Evolutionary conservation across 2,888 invertebrate genomes (phyloP), one percentile per base, ranked within the genome.

Genomic region (Crepidodera aurea): DNA sequence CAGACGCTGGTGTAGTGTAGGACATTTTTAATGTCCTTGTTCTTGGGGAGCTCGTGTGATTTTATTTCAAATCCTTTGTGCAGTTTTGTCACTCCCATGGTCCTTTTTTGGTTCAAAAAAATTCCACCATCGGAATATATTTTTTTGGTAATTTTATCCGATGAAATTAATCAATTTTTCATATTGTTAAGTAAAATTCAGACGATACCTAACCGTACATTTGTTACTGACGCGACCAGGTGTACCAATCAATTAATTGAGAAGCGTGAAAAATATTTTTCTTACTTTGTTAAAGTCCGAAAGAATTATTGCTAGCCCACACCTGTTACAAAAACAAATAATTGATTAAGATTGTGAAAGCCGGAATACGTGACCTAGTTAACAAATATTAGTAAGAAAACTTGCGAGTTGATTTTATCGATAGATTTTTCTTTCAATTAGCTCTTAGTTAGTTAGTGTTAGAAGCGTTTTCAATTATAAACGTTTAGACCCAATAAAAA

Each of bases 311-410:
- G 13, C 12, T 40, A 19, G 22, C 6, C 16, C 22, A 19, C 54
- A 54, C 29, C 54, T 54, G 54, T 54, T 54, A 54, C 54, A 54
- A 54, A 19, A 54, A 54, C 40, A 54, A 40, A 54, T 54, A 42
- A 54, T 54, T 54, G 54, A 54, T 54, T 54, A 22, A 54, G 40
- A 37, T 12, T 37, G 22, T 13, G 13, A 15, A 25, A 29, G 54
- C 37, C 25, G 8, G 39, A 40, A 15, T 40, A 53, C 40, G 53
- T 53, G 39, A 53, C 53, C 53, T 16, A 39, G 39, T 54, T 42
- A 40, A 54, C 40, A 39, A 42, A 54, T 25, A 42, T 18, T 13
- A 25, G 6, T 8, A 27, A 22, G 22, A 25, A 54, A 54, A 54
- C 53, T 53, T 53, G n/a, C 25, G 53, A 40, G 29, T 53, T 42